Evolutionary conservation across 2,797 vertebrate species (phyloP), one percentile per base, ranked within the genome.

Genomic region (Danio jaintianensis): DNA sequence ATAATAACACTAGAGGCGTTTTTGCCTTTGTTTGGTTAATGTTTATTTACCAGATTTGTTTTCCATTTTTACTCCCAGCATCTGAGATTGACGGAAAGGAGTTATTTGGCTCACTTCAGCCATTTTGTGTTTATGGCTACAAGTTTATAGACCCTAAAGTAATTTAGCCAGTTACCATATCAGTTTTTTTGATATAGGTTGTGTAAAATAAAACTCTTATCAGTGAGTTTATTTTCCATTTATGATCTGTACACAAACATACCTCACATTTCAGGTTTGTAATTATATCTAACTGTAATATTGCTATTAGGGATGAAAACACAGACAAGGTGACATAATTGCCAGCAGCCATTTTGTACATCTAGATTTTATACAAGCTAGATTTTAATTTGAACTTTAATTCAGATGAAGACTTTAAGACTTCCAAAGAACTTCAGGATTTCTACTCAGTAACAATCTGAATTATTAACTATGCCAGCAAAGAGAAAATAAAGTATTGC

Each of bases 221-320:
- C 63, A 20, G 13, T 66, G 6, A 53, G n/a, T 67, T 58, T 12
- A 3, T 73, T 72, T 58, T 38, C 15, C 8, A 13, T 84, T 86
- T 92, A 87, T 10, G 78, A 58, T 87, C 11, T 69, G 55, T 81
- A 91, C 89, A 90, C 72, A 87, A 11, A 56, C 63, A 59, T 80
- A 75, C 76, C 55, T 78, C 79, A 80, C 0, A 0, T 0, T 84
- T 79, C 78, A 42, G 82, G 76, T 74, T 79, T 29, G 29, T 74
- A 62, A 82, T 78, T 71, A 40, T 36, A 18, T 58, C 4, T 59
- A 16, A 74, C 40, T 77, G 79, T 74, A 81, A 79, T 86, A 18
- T 18, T 72, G 3, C 48, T 53, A 10, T 53, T 71, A 29, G 13
- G 7, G 47, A 18, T n/a, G 58, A 63, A 15, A 4, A 10, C 13